phyloP scores from a whole-genome alignment of 2,113 vertebrate species.

The Nothocercus nigrocapillus region DNA sequence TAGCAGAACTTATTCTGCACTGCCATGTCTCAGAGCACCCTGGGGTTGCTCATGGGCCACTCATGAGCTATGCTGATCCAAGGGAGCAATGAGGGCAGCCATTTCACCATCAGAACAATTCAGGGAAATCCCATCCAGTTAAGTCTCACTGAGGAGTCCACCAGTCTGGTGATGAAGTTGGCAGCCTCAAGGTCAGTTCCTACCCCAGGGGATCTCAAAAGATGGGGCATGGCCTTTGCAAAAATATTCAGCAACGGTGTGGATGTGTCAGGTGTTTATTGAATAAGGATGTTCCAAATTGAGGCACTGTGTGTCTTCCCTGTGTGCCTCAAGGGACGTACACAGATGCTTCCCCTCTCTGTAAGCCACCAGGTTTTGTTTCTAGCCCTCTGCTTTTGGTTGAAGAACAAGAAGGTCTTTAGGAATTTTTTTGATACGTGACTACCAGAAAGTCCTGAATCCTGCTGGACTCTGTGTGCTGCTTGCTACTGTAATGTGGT shows the following conservation, averaged over 20 bases:
- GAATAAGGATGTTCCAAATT: neutral
- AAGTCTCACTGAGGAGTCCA: neutral
- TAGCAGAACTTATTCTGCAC: neutral
- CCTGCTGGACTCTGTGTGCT: neutral
- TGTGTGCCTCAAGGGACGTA: neutral
- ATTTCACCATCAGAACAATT: neutral
- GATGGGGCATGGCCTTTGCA: accelerated
- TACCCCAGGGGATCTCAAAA: neutral
- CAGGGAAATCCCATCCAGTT: neutral
- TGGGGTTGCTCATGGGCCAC: neutral
- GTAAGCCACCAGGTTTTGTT: neutral
- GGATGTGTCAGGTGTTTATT: neutral
- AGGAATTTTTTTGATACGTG: neutral
- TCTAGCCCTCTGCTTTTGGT: neutral
- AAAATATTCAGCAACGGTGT: neutral
- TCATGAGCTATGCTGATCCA: neutral
- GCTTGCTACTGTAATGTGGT: neutral
- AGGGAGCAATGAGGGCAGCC: neutral
- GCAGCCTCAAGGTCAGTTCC: neutral
- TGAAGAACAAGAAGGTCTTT: neutral
- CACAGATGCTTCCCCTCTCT: neutral
- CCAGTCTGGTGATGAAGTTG: neutral
- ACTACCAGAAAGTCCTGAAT: neutral
- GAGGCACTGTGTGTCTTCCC: neutral
- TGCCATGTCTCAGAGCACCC: neutral